Evolutionary conservation across 1,140 invertebrate species (phyloP).

Genomic region (Linepithema humile): DNA sequence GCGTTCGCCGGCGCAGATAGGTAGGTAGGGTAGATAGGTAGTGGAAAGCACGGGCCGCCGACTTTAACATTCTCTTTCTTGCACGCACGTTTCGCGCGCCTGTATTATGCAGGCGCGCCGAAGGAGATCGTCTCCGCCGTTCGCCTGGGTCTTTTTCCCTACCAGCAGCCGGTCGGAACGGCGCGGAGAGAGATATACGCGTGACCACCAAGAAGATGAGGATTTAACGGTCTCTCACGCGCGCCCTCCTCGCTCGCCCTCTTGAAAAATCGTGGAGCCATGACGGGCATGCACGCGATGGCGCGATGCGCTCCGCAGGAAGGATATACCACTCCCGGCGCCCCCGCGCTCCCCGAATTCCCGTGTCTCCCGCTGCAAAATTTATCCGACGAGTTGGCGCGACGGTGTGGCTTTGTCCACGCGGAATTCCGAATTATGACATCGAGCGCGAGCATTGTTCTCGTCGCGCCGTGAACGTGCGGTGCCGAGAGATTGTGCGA

Average conservation of each 20-base stretch:
- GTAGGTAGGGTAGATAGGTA: conserved; percentile 1
- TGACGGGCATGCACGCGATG: conserved; percentile 57
- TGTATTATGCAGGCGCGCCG: conserved; percentile 48
- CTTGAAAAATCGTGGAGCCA: conserved; percentile 52
- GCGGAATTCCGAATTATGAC: conserved; percentile 50
- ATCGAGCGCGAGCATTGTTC: conserved; percentile 49
- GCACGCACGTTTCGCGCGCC: conserved; percentile 18
- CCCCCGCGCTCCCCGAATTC: background rate
- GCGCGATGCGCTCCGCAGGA: conserved; percentile 1
- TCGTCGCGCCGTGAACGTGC: conserved; percentile 1
- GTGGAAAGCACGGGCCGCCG: conserved; percentile 9
- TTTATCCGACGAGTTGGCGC: conserved; percentile 41
- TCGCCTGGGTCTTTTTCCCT: background rate
- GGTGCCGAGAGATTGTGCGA: conserved; percentile 32
- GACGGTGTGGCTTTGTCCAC: conserved; percentile 16
- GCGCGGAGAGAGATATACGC: conserved; percentile 23
- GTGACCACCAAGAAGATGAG: conserved; percentile 57
- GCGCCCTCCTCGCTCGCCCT: background rate
- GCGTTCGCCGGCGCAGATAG: conserved; percentile 17
- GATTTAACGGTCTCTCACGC: conserved; percentile 41
- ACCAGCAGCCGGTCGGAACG: background rate
- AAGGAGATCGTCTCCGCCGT: conserved; percentile 12
- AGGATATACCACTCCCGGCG: conserved; percentile 27
- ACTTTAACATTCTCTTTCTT: conserved; percentile 52
- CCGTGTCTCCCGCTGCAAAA: conserved; percentile 20